These are phyloP conservation scores for Tetramorium bicarinatum DNA, from an alignment of 2,888 invertebrate genomes.

Conservation along the genomic window DNA sequence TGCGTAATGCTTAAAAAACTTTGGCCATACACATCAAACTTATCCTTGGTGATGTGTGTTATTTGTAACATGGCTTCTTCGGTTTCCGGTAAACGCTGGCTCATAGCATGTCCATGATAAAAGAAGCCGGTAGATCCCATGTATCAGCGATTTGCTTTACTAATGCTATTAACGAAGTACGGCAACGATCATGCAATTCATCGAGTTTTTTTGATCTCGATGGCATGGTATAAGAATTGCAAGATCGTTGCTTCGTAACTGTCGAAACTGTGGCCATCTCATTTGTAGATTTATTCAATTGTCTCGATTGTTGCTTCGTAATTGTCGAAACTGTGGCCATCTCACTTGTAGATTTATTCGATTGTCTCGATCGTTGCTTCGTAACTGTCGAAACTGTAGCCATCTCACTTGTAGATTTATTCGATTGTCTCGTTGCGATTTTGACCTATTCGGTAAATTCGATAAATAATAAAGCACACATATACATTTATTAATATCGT, in stretches of 20 bases:
- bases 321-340: too few relatives aligned
- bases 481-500: too few relatives aligned
- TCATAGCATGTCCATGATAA: conserved; percentile 91
- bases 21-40: conserved; percentile 94
- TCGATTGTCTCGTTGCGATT: conserved; percentile 85
- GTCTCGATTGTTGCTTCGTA: too few relatives aligned
- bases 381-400: conserved; percentile 78
- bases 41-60: conserved; percentile 95
- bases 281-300: too few relatives aligned
- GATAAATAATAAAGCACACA: background rate
- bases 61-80: conserved; percentile 93
- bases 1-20: conserved; percentile 92
- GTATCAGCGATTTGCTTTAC: conserved; percentile 87
- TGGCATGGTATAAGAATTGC: too few relatives aligned
- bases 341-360: too few relatives aligned
- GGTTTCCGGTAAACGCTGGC: conserved; percentile 91
- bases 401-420: conserved; percentile 74
- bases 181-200: conserved; percentile 87
- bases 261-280: too few relatives aligned
- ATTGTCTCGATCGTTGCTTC: too few relatives aligned
- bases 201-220: too few relatives aligned
- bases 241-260: too few relatives aligned
- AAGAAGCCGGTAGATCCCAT: conserved; percentile 87
- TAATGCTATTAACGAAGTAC: conserved; percentile 87
- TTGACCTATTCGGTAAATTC: conserved; percentile 80